A percentile compares a stretch with the other conserved stretches of the same genome.
Conservation (phyloP, 2,113 vertebrate genomes). For the Gallinago media region DNA sequence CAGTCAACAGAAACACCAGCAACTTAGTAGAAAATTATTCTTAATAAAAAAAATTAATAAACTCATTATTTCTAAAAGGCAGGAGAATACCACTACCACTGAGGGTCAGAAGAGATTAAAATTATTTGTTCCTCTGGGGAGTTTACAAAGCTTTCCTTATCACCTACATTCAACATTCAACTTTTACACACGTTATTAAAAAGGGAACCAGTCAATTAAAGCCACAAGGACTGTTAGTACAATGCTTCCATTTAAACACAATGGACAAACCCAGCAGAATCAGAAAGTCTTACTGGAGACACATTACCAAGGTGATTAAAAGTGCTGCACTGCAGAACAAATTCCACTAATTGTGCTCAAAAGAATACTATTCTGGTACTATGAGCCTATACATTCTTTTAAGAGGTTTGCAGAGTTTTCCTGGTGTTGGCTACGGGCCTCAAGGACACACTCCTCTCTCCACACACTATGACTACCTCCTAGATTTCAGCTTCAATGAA, state of each 20-base stretch:
- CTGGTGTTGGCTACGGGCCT: neutral
- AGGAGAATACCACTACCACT: neutral
- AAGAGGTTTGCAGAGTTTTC: neutral
- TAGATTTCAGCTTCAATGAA: neutral
- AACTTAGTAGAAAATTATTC: neutral
- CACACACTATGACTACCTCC: neutral
- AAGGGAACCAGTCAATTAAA: slow-evolving; percentile 22
- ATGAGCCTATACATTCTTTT: neutral
- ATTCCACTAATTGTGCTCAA: neutral
- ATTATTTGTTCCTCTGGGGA: neutral
- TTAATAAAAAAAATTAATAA: neutral
- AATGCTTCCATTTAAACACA: neutral
- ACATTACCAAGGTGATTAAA: neutral
- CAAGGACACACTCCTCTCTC: neutral
- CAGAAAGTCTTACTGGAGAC: neutral
- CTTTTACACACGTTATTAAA: neutral
- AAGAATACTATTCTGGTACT: neutral
- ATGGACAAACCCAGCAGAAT: neutral
- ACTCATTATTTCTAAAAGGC: neutral
- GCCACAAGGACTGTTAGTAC: neutral
- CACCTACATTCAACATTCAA: neutral
- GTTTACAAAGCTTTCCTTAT: neutral
- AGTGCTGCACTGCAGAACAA: neutral
- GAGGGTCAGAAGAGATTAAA: neutral
- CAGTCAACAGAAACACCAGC: neutral